Percentiles rank a stretch among this genome's conserved stretches.
phyloP scores from a whole-genome alignment of 2,113 vertebrate genomes.

The Gymnogyps californianus region DNA sequence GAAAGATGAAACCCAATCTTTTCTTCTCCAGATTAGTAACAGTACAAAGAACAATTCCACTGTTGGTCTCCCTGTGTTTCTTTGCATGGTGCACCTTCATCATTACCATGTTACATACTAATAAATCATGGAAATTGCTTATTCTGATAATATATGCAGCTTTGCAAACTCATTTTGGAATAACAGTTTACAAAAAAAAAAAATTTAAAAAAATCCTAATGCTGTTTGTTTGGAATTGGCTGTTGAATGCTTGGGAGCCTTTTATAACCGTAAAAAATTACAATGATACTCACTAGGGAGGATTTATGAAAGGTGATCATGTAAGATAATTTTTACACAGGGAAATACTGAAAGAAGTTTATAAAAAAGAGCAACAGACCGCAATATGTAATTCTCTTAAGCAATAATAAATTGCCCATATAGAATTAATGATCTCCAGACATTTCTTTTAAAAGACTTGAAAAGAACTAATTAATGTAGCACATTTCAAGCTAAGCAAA shows the following conservation, averaged over 20 bases:
- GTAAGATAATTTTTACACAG: conserved; percentile 46
- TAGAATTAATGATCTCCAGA: conserved; percentile 63
- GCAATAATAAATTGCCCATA: conserved; percentile 62
- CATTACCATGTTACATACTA: background rate
- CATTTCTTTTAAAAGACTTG: conserved; percentile 59
- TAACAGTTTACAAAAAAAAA: background rate
- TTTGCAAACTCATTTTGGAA: background rate
- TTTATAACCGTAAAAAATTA: background rate
- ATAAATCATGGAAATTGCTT: background rate
- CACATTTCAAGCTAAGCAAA: conserved; percentile 64
- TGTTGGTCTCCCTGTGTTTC: background rate
- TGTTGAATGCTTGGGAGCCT: background rate
- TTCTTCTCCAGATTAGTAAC: background rate
- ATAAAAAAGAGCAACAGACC: background rate
- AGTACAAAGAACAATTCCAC: background rate
- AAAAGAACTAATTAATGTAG: conserved; percentile 68
- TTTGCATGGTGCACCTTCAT: background rate
- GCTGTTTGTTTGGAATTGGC: background rate
- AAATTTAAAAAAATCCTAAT: too few relatives aligned
- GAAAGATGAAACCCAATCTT: background rate
- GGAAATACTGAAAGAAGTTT: conserved; percentile 14
- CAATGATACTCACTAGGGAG: background rate
- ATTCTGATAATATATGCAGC: background rate
- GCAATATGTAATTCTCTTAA: conserved; percentile 54
- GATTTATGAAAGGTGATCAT: conserved; percentile 44